These are phyloP conservation scores for Sebastes cheni DNA, from an alignment of 2,797 vertebrate species.

Conservation along the genomic window DNA sequence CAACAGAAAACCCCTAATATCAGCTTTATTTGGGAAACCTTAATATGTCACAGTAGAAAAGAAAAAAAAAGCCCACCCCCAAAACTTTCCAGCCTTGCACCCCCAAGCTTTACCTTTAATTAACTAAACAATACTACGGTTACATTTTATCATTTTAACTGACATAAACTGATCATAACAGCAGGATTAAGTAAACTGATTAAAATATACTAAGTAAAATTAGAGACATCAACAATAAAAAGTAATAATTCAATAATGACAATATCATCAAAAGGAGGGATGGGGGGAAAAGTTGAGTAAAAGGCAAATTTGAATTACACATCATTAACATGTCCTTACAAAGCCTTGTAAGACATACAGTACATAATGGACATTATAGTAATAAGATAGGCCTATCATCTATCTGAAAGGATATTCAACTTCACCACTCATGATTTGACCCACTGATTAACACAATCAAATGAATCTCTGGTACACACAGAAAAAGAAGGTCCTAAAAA, in stretches of 20 bases:
- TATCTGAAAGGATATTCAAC: constrained; percentile 69
- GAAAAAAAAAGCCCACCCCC: constrained; percentile 28
- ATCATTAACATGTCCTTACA: constrained; percentile 70
- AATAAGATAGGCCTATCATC: constrained; percentile 64
- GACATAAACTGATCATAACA: constrained; percentile 66
- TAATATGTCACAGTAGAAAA: constrained; percentile 69
- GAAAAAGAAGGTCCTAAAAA: constrained; percentile 61
- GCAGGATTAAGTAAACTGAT: constrained; percentile 72
- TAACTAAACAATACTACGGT: constrained; percentile 65
- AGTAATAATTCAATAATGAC: constrained; percentile 71
- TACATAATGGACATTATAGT: constrained; percentile 70
- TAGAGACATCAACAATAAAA: constrained; percentile 70
- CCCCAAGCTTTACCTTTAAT: constrained; percentile 59
- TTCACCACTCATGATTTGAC: constrained; percentile 68
- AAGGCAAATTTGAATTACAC: constrained; percentile 71
- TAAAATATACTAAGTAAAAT: constrained; percentile 73
- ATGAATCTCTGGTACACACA: constrained; percentile 60
- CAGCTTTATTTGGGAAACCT: constrained; percentile 66
- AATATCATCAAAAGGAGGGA: constrained; percentile 57
- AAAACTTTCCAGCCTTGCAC: constrained; percentile 38
- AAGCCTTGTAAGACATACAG: constrained; percentile 73
- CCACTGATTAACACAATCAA: constrained; percentile 73
- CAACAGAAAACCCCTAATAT: constrained; percentile 65
- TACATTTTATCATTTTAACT: constrained; percentile 66
- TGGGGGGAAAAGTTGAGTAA: constrained; percentile 54